Conservation (phyloP, 2,888 invertebrate species). For the Periphyllus acericola region DNA sequence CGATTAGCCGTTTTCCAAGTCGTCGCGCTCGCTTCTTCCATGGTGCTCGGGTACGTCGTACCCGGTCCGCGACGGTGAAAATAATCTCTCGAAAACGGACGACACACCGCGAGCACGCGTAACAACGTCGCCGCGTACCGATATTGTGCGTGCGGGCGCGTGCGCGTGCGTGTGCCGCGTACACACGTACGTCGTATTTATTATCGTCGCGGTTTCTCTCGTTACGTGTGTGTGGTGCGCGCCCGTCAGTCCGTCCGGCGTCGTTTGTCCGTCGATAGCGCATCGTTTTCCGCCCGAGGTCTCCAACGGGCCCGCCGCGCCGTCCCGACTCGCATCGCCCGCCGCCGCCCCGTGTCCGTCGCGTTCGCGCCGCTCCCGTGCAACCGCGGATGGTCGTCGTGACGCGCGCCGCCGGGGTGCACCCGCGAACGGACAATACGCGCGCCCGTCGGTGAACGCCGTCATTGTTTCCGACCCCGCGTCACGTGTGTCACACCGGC, state of each 20-base stretch:
- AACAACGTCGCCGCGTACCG: not conserved
- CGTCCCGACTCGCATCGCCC: not conserved
- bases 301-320: not conserved
- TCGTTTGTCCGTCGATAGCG: too few species aligned
- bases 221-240: too few species aligned
- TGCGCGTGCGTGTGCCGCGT: not conserved
- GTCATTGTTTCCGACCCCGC: too few species aligned
- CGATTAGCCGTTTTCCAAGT: not conserved
- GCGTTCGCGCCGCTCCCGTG: not conserved
- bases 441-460: too few species aligned
- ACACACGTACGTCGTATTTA: not conserved
- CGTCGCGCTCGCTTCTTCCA: conserved; percentile 3
- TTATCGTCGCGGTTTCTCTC: not conserved
- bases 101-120: not conserved
- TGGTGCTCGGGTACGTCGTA: not conserved
- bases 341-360: too few species aligned
- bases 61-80: too few species aligned
- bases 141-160: not conserved
- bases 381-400: not conserved
- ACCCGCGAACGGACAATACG: too few species aligned
- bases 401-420: not conserved
- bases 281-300: too few species aligned
- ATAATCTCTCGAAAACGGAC: too few species aligned
- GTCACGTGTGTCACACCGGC: too few species aligned
- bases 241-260: too few species aligned